Conservation (phyloP, 2,113 vertebrate species). For the Entomyzon cyanotis region DNA sequence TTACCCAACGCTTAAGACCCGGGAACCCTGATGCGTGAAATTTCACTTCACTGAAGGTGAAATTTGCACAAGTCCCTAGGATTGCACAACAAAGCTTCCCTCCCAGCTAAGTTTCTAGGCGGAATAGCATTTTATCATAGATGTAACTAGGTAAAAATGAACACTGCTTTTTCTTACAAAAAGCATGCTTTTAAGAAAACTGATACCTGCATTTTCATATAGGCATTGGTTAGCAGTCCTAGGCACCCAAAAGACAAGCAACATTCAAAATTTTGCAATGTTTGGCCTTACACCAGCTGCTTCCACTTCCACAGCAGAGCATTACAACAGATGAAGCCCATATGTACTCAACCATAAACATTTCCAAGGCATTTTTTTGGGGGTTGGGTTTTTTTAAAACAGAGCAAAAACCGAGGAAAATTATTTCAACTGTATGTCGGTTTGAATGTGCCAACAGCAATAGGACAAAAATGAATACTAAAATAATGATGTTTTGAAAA, state of each 20-base stretch:
- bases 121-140: background rate
- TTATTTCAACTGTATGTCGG: background rate
- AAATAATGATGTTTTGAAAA: background rate
- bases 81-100: background rate
- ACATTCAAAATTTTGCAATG: background rate
- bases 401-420: background rate
- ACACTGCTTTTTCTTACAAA: background rate
- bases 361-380: background rate
- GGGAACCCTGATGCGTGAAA: background rate
- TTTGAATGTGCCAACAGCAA: background rate
- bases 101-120: background rate
- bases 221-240: background rate
- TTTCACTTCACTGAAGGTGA: background rate
- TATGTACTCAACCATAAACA: background rate
- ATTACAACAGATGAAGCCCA: slow-evolving; percentile 1
- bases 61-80: background rate
- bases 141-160: background rate
- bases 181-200: background rate
- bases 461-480: background rate
- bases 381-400: background rate
- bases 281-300: background rate
- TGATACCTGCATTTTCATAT: background rate
- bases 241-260: background rate
- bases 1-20: background rate
- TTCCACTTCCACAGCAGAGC: background rate